A percentile compares a stretch with the other conserved stretches of the same genome.
Conservation (phyloP, 64 coral and sea anemone genomes). For the Dendronephthya gigantea region DNA sequence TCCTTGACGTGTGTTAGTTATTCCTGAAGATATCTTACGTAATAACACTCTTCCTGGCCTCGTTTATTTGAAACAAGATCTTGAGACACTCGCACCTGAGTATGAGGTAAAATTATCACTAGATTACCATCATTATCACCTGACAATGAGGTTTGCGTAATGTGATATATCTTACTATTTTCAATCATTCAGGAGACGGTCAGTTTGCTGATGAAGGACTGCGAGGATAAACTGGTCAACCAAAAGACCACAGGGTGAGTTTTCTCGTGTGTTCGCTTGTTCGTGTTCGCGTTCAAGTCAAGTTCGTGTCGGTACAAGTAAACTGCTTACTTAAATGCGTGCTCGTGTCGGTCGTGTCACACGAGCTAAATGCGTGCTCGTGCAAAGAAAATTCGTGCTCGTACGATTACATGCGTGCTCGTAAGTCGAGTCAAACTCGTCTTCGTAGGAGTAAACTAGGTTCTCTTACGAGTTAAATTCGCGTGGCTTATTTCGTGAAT, state of each 20-base stretch:
- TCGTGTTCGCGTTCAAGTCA: background rate
- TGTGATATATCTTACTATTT: background rate
- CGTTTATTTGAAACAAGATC: conserved; percentile 64
- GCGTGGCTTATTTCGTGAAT: background rate
- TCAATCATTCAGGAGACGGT: conserved; percentile 67
- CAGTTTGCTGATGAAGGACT: conserved; percentile 65
- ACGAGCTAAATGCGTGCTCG: background rate
- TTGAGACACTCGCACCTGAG: conserved; percentile 54
- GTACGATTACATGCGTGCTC: background rate
- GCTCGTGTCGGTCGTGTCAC: background rate
- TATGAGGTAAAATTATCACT: conserved; percentile 48
- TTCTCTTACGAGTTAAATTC: background rate
- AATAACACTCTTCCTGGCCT: conserved; percentile 76
- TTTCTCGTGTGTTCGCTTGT: background rate
- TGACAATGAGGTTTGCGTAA: background rate
- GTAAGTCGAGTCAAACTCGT: background rate
- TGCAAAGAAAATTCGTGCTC: background rate
- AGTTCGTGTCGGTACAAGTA: background rate
- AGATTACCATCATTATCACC: too few relatives aligned
- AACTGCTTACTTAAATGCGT: background rate
- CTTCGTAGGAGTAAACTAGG: background rate
- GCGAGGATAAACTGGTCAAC: conserved; percentile 64
- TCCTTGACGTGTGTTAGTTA: conserved; percentile 56
- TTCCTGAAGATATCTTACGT: conserved; percentile 65
- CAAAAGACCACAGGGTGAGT: conserved; percentile 47